Percentiles rank a stretch among this genome's conserved stretches.
phyloP scores from a whole-genome alignment of 2,113 vertebrate genomes.

The Sapayoa aenigma region DNA sequence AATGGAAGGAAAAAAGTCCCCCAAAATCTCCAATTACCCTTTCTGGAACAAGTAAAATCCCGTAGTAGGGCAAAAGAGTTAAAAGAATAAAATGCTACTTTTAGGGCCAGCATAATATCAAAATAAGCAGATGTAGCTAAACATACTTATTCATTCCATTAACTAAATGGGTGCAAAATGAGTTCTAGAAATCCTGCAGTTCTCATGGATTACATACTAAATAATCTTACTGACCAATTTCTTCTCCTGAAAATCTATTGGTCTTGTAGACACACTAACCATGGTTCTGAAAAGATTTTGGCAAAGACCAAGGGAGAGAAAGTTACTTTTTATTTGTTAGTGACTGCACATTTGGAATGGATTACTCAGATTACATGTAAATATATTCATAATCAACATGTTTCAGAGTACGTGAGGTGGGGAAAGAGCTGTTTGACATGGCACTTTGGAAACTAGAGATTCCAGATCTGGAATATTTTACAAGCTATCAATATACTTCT shows the following conservation, averaged over 20 bases:
- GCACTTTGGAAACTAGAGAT: not conserved
- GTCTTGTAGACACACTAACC: conserved; percentile 51
- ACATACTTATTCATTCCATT: not conserved
- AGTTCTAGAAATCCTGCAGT: not conserved
- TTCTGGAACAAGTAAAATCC: conserved; percentile 35
- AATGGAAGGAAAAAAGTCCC: not conserved
- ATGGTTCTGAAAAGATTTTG: conserved; percentile 52
- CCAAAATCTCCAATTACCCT: not conserved
- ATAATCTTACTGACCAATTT: not conserved
- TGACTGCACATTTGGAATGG: not conserved
- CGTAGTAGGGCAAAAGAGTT: conserved; percentile 11
- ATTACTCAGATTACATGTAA: not conserved
- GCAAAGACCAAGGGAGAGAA: conserved; percentile 61
- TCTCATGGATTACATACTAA: not conserved
- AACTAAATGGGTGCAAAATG: not conserved
- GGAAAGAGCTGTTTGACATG: conserved; percentile 32
- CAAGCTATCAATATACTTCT: not conserved
- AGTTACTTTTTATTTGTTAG: not conserved
- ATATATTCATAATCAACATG: not conserved
- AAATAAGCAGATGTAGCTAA: conserved; percentile 24
- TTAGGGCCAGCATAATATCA: conserved; percentile 2
- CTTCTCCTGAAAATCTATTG: not conserved
- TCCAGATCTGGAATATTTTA: not conserved
- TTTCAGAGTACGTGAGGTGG: conserved; percentile 23
- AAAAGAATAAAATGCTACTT: conserved; percentile 33